Evolutionary conservation across 2,888 invertebrate species (phyloP), one percentile per base, ranked within the genome.

Genomic region (Buathra laborator): DNA sequence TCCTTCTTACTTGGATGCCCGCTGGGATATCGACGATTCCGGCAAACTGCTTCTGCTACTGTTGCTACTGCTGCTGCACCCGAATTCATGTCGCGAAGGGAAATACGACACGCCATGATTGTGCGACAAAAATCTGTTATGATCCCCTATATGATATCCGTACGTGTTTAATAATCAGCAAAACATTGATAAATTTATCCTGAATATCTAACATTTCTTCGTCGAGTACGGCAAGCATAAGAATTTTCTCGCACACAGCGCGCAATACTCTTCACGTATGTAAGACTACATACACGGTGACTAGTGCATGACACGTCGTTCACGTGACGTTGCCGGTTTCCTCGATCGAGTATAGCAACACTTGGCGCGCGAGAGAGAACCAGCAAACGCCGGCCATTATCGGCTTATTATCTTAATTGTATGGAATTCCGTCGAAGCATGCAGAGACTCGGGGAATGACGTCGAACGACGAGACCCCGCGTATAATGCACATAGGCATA

Each of bases 401-500:
- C 87, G 85, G 83, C 79, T 84, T 87, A 87, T 86, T 87, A 87
- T 87, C 86, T 87, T 86, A 86, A 87, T 87, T 85, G 85, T 85
- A 85, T 85, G 86, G 82, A 86, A 87, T 86, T 87, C 86, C 85
- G 74, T 71, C 74, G 75, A n/a, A 75, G 74, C 75, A 66, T 78
- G 76, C 78, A 67, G 72, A 46, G 75, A 75, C 32, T 9, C 19
- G n/a, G 16, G 19, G 66, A 64, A 75, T 64, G 62, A 62, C 62
- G 62, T 62, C 62, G 62, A 32, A 32, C 62, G 62, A 62, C 62
- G 62, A 32, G 62, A 62, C 29, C 37, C 37, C 37, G 37, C 62
- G 32, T 62, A 32, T 32, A 70, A 70, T 53, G 32, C 32, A 29
- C 51, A 24, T 48, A 68, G 16, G 48, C 81, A 59, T 77, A 19